These are phyloP conservation scores for Crotalus horridus DNA, from an alignment of 2,113 vertebrate species.

Conservation along the genomic window DNA sequence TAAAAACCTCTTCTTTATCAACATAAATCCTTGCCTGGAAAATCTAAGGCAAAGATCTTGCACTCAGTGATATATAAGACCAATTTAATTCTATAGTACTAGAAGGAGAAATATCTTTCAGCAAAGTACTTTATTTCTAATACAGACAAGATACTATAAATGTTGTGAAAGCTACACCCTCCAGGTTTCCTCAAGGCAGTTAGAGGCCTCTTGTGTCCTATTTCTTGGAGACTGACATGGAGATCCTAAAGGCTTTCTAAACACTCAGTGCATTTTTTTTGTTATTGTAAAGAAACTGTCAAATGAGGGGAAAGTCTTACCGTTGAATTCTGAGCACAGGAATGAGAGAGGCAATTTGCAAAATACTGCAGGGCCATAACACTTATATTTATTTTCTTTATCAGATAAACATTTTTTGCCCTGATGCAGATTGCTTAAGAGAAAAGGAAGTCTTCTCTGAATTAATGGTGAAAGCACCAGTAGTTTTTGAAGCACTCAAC, in stretches of 20 bases:
- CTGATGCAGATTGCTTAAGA: not conserved
- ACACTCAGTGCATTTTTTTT: not conserved
- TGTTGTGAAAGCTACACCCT: not conserved
- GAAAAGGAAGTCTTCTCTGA: not conserved
- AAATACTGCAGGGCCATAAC: not conserved
- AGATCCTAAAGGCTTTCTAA: not conserved
- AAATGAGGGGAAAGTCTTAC: not conserved
- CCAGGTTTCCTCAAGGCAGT: not conserved
- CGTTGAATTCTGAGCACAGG: not conserved
- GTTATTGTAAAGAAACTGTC: not conserved
- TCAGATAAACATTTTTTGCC: not conserved
- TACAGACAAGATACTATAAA: not conserved
- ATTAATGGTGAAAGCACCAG: not conserved
- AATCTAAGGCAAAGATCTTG: not conserved
- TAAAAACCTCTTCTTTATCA: not conserved
- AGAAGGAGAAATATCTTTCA: not conserved
- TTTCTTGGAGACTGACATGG: not conserved
- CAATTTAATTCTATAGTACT: not conserved
- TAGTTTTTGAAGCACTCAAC: not conserved
- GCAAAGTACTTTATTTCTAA: not conserved
- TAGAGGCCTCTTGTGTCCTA: not conserved
- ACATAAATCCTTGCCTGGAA: not conserved
- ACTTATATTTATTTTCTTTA: not conserved
- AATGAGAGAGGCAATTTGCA: not conserved
- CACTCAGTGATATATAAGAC: not conserved